phyloP scores from a whole-genome alignment of 2,888 invertebrate species.

The Melikaiella ostensackeni region DNA sequence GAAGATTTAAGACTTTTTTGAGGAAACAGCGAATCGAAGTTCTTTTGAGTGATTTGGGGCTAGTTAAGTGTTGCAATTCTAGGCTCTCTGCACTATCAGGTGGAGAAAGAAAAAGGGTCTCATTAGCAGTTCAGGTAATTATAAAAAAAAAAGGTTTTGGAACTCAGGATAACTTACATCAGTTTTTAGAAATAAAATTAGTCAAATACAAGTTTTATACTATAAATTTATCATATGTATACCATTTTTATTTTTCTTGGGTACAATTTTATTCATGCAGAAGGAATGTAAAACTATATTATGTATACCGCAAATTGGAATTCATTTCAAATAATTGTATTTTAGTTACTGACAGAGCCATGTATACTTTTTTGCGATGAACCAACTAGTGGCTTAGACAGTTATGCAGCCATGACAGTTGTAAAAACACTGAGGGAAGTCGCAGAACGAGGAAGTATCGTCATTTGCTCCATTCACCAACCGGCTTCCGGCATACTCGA shows the following conservation, averaged over 20 bases:
- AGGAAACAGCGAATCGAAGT: slow-evolving; percentile 77
- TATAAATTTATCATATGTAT: no score
- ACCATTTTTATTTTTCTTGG: no score
- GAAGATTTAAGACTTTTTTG: slow-evolving; percentile 73
- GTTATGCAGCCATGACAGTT: slow-evolving; percentile 90
- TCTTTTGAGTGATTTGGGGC: slow-evolving; percentile 83
- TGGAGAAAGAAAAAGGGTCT: slow-evolving; percentile 91
- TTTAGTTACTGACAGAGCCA: slow-evolving; percentile 90
- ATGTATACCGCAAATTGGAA: not conserved
- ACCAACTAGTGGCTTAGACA: slow-evolving; percentile 95
- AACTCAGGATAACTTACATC: no score
- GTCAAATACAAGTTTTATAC: no score
- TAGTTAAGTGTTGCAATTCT: slow-evolving; percentile 85
- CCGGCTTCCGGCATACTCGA: slow-evolving; percentile 92
- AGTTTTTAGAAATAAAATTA: no score
- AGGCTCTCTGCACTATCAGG: slow-evolving; percentile 89
- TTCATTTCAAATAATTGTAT: slow-evolving; percentile 22
- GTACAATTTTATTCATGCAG: no score
- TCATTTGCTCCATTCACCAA: slow-evolving; percentile 94
- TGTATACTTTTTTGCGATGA: slow-evolving; percentile 95
- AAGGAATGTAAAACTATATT: no score
- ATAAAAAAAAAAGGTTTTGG: no score
- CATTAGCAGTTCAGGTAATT: slow-evolving; percentile 87
- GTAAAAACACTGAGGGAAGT: slow-evolving; percentile 84
- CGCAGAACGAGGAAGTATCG: slow-evolving; percentile 85